Evolutionary conservation across 2,888 invertebrate genomes (phyloP), one percentile per base, ranked within the genome.

Genomic region (Pammene aurita): DNA sequence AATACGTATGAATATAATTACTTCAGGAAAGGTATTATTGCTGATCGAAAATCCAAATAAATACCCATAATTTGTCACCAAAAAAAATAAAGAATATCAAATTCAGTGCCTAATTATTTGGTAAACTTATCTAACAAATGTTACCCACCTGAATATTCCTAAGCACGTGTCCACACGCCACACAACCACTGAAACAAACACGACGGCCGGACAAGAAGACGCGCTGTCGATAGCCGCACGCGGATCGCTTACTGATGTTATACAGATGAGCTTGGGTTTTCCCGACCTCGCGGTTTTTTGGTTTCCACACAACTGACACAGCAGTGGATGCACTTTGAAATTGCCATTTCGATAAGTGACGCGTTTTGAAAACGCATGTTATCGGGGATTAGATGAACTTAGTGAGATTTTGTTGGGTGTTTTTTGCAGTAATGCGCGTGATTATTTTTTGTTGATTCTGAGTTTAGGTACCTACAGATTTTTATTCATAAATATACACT

Each of bases 131-230:
- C 1, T 26, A 26, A 26, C 26, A 26, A 50, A 1, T 14, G 7
- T 4, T 44, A 61, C 60, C 41, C n/a, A 66, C 66, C 61, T 67
- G 54, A 7, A 60, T 11, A 11, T 60, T 52, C 9, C 7, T 14
- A 44, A 61, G n/a, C 67, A 63, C 62, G 26, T 44, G 61, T 63
- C 48, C 14, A 74, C 61, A 72, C 69, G 50, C 41, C 14, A 74
- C 63, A 72, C 69, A 56, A 72, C 65, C 70, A 71, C 66, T 18
- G n/a, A 72, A 72, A 63, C 73, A 68, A 71, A 70, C 72, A 74
- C 72, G 73, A 74, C 80, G 79, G 82, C 78, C 80, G 79, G 83
- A 81, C 79, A 71, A 71, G 78, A 70, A 77, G 80, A 80, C 77
- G 79, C 79, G 71, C 71, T 74, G 75, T 78, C 81, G 80, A 79